A percentile compares a stretch with the other conserved stretches of the same genome.
Conservation (phyloP, 2,797 vertebrate genomes). For the Dromococcyx pavoninus region DNA sequence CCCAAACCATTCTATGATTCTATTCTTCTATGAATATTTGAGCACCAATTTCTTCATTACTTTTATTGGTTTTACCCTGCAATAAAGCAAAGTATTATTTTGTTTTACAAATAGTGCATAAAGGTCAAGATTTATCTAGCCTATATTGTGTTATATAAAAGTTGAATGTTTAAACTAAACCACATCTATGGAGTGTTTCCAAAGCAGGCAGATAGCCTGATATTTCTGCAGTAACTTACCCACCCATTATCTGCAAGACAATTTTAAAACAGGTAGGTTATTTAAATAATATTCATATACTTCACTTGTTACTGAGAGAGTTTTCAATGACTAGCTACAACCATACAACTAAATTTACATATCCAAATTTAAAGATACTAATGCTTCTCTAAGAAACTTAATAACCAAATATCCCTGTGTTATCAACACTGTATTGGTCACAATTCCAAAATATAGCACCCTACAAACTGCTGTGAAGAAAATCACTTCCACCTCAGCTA, state of each 20-base stretch:
- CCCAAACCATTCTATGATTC: too few relatives aligned
- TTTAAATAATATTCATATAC: not conserved
- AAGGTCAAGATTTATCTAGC: not conserved
- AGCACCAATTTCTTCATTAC: not conserved
- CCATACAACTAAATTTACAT: not conserved
- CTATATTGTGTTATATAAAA: not conserved
- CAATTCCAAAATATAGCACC: not conserved
- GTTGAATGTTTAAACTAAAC: not conserved
- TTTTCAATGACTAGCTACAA: not conserved
- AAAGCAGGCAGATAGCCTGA: not conserved
- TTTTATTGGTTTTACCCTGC: not conserved
- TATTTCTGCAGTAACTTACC: not conserved
- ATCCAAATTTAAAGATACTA: not conserved
- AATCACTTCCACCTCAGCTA: not conserved
- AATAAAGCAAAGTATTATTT: not conserved
- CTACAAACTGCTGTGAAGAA: not conserved
- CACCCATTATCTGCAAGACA: not conserved
- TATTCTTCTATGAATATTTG: not conserved
- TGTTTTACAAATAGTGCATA: not conserved
- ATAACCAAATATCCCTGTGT: not conserved
- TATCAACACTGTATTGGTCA: not conserved
- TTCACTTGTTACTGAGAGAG: not conserved
- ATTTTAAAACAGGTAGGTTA: not conserved
- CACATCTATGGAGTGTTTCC: not conserved
- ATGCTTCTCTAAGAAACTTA: not conserved